phyloP scores from a whole-genome alignment of 1,140 invertebrate species.

The Zaprionus lachaisei region DNA sequence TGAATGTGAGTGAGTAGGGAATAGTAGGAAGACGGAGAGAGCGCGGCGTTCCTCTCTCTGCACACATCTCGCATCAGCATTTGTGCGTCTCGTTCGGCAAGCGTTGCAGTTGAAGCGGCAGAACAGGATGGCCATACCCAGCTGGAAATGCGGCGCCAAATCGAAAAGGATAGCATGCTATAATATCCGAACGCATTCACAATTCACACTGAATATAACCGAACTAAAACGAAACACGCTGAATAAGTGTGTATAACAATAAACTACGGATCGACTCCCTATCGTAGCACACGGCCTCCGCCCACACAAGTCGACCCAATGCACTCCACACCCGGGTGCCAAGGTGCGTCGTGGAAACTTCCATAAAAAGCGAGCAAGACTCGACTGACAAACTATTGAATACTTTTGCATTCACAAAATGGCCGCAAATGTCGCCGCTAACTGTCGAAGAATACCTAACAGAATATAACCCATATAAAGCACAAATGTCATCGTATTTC shows the following conservation, averaged over 20 bases:
- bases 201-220: neutral
- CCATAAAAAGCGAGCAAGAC: slow-evolving; percentile 14
- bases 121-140: slow-evolving; percentile 31
- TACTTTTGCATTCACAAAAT: neutral
- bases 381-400: slow-evolving; percentile 9
- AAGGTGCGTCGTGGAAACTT: neutral
- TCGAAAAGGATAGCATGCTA: slow-evolving; percentile 9
- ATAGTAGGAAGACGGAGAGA: slow-evolving; percentile 19
- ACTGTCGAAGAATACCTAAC: neutral
- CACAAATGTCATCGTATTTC: slow-evolving; percentile 36
- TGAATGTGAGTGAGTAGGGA: slow-evolving; percentile 58
- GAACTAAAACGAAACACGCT: neutral
- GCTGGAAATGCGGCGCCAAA: slow-evolving; percentile 14
- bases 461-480: slow-evolving; percentile 1
- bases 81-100: slow-evolving; percentile 45
- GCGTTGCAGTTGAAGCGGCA: slow-evolving; percentile 48
- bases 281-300: neutral
- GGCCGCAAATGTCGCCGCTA: slow-evolving; percentile 24
- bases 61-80: neutral
- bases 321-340: neutral
- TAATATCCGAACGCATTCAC: slow-evolving; percentile 13
- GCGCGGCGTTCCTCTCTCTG: slow-evolving; percentile 51
- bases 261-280: slow-evolving; percentile 8
- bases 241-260: slow-evolving; percentile 19
- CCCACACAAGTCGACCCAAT: neutral